Conservation (phyloP, 2,797 vertebrate genomes). For the Eupleurogrammus muticus region DNA sequence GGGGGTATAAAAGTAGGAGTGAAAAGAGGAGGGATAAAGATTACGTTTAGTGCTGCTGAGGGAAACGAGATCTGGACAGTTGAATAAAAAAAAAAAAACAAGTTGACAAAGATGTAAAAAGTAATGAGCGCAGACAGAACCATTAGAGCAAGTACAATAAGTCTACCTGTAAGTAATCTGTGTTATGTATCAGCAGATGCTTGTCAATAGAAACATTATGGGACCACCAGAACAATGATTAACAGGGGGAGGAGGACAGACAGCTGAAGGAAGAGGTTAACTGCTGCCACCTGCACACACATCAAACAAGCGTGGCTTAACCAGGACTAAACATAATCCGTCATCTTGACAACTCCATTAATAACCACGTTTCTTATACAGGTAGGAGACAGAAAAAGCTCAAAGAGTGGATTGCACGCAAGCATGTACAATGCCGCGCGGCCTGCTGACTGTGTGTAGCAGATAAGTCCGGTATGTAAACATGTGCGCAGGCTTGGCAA, state of each 20-base stretch:
- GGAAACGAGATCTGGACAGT: constrained; percentile 27
- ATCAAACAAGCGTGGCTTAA: constrained; percentile 52
- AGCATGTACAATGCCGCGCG: constrained; percentile 18
- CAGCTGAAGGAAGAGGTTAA: constrained; percentile 18
- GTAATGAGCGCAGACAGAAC: constrained; percentile 1
- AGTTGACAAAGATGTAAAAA: constrained; percentile 16
- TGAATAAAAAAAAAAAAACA: not conserved
- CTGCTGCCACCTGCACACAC: constrained; percentile 59
- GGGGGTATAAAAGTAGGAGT: constrained; percentile 39
- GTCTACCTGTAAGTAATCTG: constrained; percentile 30
- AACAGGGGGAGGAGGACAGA: constrained; percentile 8
- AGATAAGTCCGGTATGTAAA: constrained; percentile 77
- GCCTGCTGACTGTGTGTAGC: constrained; percentile 50
- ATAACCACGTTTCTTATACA: constrained; percentile 50
- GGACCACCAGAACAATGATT: constrained; percentile 33
- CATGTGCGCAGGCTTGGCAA: constrained; percentile 48
- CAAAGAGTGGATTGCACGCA: constrained; percentile 34
- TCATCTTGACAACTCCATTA: constrained; percentile 68
- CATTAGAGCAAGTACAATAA: constrained; percentile 16
- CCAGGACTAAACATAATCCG: constrained; percentile 62
- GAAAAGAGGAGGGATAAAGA: constrained; percentile 12
- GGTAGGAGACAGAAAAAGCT: constrained; percentile 43
- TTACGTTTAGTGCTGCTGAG: constrained; percentile 17
- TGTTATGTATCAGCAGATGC: constrained; percentile 41
- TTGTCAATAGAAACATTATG: constrained; percentile 57